Evolutionary conservation across 2,113 vertebrate species (phyloP).

Genomic region (Cathartes aura): DNA sequence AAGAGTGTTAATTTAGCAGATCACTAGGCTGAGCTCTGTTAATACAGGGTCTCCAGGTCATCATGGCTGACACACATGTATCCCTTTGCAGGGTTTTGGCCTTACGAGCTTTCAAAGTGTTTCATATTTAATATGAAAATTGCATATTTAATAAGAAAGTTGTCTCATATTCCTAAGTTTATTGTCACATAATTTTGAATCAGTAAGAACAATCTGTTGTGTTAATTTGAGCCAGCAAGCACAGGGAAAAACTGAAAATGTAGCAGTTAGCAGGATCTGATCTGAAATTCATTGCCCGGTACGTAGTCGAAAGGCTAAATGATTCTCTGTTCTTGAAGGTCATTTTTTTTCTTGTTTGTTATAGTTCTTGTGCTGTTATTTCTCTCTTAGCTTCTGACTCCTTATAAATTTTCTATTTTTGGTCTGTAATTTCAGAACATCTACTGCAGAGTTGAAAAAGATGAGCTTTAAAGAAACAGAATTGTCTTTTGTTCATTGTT

Average conservation of each 20-base stretch:
- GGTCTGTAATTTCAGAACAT: background rate
- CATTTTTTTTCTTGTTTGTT: background rate
- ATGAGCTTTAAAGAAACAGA: background rate
- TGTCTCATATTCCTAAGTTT: conserved; percentile 5
- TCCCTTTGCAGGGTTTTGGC: background rate
- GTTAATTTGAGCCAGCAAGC: conserved; percentile 28
- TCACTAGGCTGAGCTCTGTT: background rate
- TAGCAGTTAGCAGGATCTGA: background rate
- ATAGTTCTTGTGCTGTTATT: background rate
- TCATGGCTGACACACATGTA: background rate
- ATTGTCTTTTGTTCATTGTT: conserved; percentile 32
- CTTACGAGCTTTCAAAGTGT: background rate
- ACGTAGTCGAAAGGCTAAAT: background rate
- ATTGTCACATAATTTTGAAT: conserved; percentile 4
- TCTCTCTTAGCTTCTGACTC: background rate
- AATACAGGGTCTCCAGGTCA: background rate
- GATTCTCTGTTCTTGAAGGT: background rate
- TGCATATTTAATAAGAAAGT: background rate
- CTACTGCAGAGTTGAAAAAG: background rate
- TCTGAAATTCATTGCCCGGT: background rate
- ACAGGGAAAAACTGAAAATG: background rate
- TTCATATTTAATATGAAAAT: background rate
- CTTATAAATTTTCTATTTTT: background rate
- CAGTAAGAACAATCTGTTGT: conserved; percentile 16
- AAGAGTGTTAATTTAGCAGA: background rate